Evolutionary conservation across 2,888 invertebrate species (phyloP), one percentile per base, ranked within the genome.

Genomic region (Heliconius hortense): DNA sequence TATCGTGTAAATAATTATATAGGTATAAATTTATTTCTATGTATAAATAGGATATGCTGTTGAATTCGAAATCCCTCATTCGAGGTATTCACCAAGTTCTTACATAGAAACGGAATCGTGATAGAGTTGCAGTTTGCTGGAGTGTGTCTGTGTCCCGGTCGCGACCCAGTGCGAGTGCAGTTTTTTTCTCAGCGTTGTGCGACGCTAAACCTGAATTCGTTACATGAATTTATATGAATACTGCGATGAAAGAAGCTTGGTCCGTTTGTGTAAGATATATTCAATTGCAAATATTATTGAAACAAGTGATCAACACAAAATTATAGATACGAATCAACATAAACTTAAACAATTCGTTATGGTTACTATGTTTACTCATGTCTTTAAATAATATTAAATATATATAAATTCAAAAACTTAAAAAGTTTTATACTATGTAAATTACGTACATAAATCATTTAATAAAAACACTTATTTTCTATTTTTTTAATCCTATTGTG

Each of bases 121-220:
- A 21, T n/a, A 62, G 63, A 63, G 35, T 59, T 53, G 53, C 56
- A 70, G 63, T 56, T 63, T 60, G 18, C 35, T 60, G 59, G 69
- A 68, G 74, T 75, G 59, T 77, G n/a, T 24, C 24, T 59, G 59
- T 24, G 73, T 76, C 78, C 73, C 75, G 68, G 76, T 68, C 74
- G 78, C 76, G 75, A 77, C 70, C 78, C 73, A 77, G 66, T 78
- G 74, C 64, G 72, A 76, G n/a, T 80, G 79, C 80, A 79, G 84
- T 85, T 79, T 80, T 77, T 79, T 86, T 84, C 83, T 84, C 75
- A 84, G 83, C 85, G 85, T 86, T 87, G 84, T 84, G 85, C 88
- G 87, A 88, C 87, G 86, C 87, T 89, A 89, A 91, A 90, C 90
- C 89, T 89, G 91, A 91, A 91, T 92, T 91, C 90, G 90, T 92